phyloP scores from a whole-genome alignment of 2,797 vertebrate species.

The Denticeps clupeoides region DNA sequence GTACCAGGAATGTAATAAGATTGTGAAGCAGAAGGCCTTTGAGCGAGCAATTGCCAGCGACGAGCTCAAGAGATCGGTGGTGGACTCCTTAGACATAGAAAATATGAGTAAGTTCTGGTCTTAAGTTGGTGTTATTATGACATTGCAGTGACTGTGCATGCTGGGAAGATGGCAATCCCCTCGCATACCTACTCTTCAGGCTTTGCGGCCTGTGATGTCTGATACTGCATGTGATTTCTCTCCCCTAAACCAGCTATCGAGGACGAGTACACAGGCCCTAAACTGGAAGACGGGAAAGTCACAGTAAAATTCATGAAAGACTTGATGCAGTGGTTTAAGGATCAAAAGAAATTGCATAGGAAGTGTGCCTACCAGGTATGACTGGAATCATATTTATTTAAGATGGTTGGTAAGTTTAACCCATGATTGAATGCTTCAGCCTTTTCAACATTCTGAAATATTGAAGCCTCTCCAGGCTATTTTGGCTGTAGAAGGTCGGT shows the following conservation, averaged over 20 bases:
- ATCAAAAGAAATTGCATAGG: conserved; percentile 89
- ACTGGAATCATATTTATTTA: background rate
- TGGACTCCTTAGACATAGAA: conserved; percentile 87
- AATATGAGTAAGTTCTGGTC: conserved; percentile 94
- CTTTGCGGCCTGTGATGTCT: background rate
- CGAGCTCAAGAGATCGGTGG: conserved; percentile 78
- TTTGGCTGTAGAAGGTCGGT: background rate
- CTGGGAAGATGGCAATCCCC: background rate
- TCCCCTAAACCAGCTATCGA: conserved; percentile 67
- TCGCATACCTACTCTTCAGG: background rate
- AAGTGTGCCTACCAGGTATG: conserved; percentile 96
- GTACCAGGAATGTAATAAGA: conserved; percentile 88
- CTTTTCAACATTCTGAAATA: too few species aligned
- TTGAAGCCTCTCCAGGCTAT: background rate
- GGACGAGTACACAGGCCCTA: conserved; percentile 83
- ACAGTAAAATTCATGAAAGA: conserved; percentile 84
- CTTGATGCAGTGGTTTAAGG: conserved; percentile 89
- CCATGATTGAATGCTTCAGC: too few species aligned
- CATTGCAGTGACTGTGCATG: too few species aligned
- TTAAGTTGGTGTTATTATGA: too few species aligned
- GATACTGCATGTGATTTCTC: background rate
- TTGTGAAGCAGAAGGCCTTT: conserved; percentile 90
- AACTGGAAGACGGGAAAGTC: conserved; percentile 78
- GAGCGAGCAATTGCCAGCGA: conserved; percentile 87
- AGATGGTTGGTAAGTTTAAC: background rate